Conservation (phyloP, 2,113 vertebrate species). For the Condylura cristata region DNA sequence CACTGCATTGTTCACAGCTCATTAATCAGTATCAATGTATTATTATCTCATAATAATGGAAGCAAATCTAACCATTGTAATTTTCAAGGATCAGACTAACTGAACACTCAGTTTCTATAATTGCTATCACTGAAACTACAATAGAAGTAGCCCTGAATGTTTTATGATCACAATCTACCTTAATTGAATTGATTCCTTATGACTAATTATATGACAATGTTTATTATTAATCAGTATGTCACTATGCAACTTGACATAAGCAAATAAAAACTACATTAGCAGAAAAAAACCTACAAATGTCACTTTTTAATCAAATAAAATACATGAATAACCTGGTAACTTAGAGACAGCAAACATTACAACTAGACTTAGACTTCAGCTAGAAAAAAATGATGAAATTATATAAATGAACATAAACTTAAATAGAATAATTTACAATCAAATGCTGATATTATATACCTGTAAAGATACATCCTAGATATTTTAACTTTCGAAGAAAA, state of each 20-base stretch:
- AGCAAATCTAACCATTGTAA: slow-evolving; percentile 39
- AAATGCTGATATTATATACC: background rate
- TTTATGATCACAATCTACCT: slow-evolving; percentile 45
- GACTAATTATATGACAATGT: background rate
- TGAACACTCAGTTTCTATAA: slow-evolving; percentile 8
- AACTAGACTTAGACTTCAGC: background rate
- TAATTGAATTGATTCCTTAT: slow-evolving; percentile 54
- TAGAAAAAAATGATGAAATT: background rate
- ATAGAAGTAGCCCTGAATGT: background rate
- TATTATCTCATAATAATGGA: slow-evolving; percentile 61
- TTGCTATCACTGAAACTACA: background rate
- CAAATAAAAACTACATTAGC: background rate
- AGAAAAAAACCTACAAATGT: background rate
- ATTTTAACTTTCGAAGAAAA: slow-evolving; percentile 3
- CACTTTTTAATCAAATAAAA: background rate
- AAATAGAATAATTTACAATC: background rate
- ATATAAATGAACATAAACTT: background rate
- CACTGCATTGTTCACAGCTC: slow-evolving; percentile 20
- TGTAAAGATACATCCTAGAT: background rate
- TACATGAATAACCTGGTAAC: background rate
- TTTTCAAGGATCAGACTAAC: slow-evolving; percentile 48
- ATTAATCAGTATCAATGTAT: slow-evolving; percentile 56
- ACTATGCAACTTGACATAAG: background rate
- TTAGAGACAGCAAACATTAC: background rate
- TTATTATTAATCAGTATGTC: background rate